Percentiles rank a stretch among this genome's conserved stretches.
These are phyloP conservation scores for Fulica atra DNA, from an alignment of 2,113 vertebrate species.

Conservation along the genomic window DNA sequence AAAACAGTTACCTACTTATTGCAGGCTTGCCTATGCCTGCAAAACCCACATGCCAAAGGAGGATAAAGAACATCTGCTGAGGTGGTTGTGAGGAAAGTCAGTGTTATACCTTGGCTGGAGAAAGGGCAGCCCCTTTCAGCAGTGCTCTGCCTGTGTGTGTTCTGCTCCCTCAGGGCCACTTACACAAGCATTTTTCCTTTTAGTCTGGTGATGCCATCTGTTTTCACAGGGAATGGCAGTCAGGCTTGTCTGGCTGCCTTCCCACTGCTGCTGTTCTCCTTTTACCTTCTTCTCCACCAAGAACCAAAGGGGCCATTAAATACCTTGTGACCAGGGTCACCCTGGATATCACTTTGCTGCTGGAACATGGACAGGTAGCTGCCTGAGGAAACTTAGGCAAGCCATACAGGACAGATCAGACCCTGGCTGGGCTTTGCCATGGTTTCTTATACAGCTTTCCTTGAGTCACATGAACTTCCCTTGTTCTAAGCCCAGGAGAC, in stretches of 20 bases:
- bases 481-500: background rate
- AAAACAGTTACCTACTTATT: background rate
- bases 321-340: background rate
- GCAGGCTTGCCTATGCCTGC: background rate
- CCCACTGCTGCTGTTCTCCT: background rate
- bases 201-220: background rate
- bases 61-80: background rate
- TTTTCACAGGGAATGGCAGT: background rate
- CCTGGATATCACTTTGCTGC: background rate
- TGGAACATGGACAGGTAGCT: background rate
- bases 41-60: background rate
- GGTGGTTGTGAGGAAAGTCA: background rate
- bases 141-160: background rate
- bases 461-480: background rate
- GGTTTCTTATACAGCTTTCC: background rate
- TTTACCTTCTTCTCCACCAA: background rate
- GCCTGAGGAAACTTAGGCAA: background rate
- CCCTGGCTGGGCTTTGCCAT: background rate
- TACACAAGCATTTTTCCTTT: background rate
- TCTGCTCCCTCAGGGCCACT: constrained; percentile 11
- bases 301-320: background rate
- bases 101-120: background rate
- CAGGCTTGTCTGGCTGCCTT: background rate
- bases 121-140: background rate
- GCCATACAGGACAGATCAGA: background rate